Evolutionary conservation across 2,888 invertebrate species (phyloP).

Genomic region (Polylopha cassiicola): DNA sequence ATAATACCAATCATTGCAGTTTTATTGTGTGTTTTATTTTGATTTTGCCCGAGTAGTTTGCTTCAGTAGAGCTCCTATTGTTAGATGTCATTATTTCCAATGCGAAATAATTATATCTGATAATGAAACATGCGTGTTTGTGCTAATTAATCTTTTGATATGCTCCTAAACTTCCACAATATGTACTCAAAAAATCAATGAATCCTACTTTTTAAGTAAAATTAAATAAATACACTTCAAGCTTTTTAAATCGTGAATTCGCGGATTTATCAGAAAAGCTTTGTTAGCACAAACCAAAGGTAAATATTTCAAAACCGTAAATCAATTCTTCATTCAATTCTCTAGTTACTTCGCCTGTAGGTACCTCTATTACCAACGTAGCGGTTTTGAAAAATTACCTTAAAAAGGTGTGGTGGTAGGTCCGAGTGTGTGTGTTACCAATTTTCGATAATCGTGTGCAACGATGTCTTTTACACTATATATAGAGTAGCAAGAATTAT

Average conservation of each 20-base stretch:
- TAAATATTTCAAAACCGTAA: conserved; percentile 7
- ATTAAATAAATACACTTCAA: conserved; percentile 15
- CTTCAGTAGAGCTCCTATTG: conserved; percentile 56
- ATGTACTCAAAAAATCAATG: conserved; percentile 9
- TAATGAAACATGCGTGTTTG: conserved; percentile 50
- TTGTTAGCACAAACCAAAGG: conserved; percentile 55
- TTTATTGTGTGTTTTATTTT: conserved; percentile 81
- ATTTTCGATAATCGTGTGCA: no score
- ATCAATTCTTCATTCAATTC: neutral
- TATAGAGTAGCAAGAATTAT: no score
- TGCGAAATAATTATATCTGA: conserved; percentile 46
- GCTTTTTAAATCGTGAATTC: neutral
- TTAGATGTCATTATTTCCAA: conserved; percentile 44
- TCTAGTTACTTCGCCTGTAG: no score
- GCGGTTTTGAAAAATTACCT: conserved; percentile 16
- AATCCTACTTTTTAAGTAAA: conserved; percentile 13
- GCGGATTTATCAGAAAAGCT: conserved; percentile 26
- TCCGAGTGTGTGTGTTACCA: conserved; percentile 32
- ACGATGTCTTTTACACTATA: no score
- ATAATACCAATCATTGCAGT: conserved; percentile 85
- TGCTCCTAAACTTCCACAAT: conserved; percentile 21
- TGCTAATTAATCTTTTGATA: conserved; percentile 50
- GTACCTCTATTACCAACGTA: no score
- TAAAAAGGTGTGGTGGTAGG: conserved; percentile 45
- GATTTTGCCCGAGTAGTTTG: conserved; percentile 53